Evolutionary conservation across 2,797 vertebrate species (phyloP).

Genomic region (Meda fulgida): DNA sequence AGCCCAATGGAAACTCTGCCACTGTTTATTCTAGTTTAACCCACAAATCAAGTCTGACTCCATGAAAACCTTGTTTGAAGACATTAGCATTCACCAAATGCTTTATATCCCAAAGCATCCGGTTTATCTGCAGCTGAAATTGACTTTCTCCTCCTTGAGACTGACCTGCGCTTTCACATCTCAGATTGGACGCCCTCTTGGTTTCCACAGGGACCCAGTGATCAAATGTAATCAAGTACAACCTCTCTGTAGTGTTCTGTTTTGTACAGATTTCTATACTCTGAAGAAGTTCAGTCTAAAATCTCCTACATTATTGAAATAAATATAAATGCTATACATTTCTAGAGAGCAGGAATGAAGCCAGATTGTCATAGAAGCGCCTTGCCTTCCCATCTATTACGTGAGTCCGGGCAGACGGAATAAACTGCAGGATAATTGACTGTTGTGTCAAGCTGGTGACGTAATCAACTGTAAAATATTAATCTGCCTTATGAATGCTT

Average conservation of each 20-base stretch:
- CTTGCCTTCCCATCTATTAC: background rate
- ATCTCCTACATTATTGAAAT: background rate
- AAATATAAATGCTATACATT: background rate
- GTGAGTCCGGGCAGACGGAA: slow-evolving; percentile 21
- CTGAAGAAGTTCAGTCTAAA: background rate
- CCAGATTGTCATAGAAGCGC: background rate
- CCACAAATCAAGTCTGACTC: slow-evolving; percentile 18
- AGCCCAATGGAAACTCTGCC: background rate
- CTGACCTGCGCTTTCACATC: slow-evolving; percentile 37
- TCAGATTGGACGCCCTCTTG: slow-evolving; percentile 1
- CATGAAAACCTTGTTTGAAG: background rate
- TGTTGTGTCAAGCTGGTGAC: slow-evolving; percentile 36
- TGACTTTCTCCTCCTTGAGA: slow-evolving; percentile 23
- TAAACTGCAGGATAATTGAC: slow-evolving; percentile 38
- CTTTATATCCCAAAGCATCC: slow-evolving; percentile 19
- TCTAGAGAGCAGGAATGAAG: background rate
- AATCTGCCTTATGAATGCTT: slow-evolving; percentile 24
- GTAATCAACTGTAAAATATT: slow-evolving; percentile 37
- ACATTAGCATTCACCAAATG: slow-evolving; percentile 18
- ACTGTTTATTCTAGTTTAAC: slow-evolving; percentile 26
- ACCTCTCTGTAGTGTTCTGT: background rate
- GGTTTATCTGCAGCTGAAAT: slow-evolving; percentile 3
- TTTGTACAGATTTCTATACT: background rate
- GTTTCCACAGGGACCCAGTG: slow-evolving; percentile 17
- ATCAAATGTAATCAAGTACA: slow-evolving; percentile 43